Conservation (phyloP, 2,797 vertebrate species). For the Tauraco hartlaubi region DNA sequence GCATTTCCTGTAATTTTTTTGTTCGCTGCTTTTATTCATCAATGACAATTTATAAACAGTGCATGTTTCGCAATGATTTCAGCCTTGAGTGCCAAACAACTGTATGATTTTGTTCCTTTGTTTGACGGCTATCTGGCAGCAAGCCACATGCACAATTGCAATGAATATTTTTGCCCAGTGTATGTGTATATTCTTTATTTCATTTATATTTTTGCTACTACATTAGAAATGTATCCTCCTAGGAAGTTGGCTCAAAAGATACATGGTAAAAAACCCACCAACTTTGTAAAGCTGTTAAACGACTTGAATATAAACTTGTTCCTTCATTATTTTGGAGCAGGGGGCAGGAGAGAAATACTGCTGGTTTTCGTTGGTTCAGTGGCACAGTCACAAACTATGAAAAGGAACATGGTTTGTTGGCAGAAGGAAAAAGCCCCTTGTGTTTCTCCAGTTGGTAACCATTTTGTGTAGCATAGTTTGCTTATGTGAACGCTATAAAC, state of each 20-base stretch:
- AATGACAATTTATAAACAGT: constrained; percentile 64
- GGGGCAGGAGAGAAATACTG: background rate
- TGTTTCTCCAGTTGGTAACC: background rate
- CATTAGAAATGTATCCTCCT: background rate
- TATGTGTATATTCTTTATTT: background rate
- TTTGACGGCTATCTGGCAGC: constrained; percentile 63
- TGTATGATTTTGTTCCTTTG: constrained; percentile 70
- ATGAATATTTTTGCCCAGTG: background rate
- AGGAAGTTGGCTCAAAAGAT: background rate
- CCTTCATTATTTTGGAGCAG: background rate
- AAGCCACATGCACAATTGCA: background rate
- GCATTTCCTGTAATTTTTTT: constrained; percentile 54
- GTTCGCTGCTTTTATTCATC: constrained; percentile 61
- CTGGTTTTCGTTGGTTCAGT: background rate
- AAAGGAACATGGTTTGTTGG: background rate
- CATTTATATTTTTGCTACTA: background rate
- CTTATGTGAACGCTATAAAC: background rate
- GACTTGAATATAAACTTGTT: background rate
- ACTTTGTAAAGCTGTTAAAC: background rate
- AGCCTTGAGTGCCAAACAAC: constrained; percentile 55
- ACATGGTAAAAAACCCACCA: background rate
- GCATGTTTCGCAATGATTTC: constrained; percentile 61
- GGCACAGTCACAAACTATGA: background rate
- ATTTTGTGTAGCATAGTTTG: background rate
- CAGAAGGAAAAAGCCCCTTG: background rate